These are phyloP conservation scores for Ormyrus nitidulus DNA, from an alignment of 2,888 invertebrate species.

Conservation along the genomic window DNA sequence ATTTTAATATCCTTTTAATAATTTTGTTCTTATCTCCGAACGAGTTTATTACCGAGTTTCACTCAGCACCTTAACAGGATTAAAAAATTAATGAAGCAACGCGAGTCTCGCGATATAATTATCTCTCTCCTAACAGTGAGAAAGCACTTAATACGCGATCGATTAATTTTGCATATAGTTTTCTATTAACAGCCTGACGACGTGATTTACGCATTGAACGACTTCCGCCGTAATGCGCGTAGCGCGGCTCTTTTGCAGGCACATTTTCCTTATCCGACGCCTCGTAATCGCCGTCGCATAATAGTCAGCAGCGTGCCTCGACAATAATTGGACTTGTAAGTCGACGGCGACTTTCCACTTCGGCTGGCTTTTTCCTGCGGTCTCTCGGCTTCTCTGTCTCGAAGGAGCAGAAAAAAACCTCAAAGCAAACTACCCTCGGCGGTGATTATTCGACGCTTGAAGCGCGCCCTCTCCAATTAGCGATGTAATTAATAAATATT, in stretches of 20 bases:
- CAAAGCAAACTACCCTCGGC: conserved; percentile 50
- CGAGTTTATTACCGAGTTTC: too few relatives aligned
- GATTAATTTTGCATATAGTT: conserved; percentile 24
- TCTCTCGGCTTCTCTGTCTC: not conserved
- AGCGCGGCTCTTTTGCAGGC: not conserved
- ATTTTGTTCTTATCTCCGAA: too few relatives aligned
- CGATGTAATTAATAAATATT: conserved; percentile 69
- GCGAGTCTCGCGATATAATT: conserved; percentile 13
- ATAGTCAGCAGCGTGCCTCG: not conserved
- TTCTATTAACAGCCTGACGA: conserved; percentile 28
- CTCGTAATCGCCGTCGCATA: conserved; percentile 12
- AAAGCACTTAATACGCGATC: not conserved
- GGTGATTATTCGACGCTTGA: conserved; percentile 43
- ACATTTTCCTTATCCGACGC: not conserved
- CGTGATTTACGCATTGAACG: conserved; percentile 27
- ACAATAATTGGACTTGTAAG: conserved; percentile 46
- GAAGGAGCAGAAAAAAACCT: conserved; percentile 54
- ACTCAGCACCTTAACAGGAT: conserved; percentile 2
- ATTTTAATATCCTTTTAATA: too few relatives aligned
- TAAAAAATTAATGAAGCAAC: conserved; percentile 29
- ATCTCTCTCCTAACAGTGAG: not conserved
- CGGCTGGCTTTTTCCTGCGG: conserved; percentile 15
- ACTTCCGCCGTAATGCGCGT: conserved; percentile 20
- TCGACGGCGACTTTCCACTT: conserved; percentile 17
- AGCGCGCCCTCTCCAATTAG: conserved; percentile 62